Conservation (phyloP, 35 echinoderm and acorn worm species). For the Diadema setosum region DNA sequence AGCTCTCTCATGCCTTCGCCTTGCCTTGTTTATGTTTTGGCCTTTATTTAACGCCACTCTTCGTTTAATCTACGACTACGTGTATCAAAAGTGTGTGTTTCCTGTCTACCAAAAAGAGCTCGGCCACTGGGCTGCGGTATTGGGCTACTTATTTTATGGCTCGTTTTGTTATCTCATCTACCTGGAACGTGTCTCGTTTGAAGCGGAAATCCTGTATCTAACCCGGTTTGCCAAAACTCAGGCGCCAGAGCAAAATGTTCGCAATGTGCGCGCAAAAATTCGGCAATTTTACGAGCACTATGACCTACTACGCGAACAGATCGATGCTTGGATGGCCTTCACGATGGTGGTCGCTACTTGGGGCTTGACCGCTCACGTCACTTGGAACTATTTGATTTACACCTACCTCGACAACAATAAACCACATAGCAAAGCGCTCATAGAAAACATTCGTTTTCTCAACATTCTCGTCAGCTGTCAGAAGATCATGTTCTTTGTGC, state of each 20-base stretch:
- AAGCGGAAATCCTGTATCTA: not conserved
- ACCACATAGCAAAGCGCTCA: not conserved
- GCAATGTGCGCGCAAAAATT: not conserved
- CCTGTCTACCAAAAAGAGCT: not conserved
- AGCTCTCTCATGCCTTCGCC: not conserved
- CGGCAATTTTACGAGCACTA: not conserved
- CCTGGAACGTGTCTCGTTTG: not conserved
- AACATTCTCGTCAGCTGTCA: conserved; percentile 42
- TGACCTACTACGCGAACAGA: not conserved
- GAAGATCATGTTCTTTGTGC: conserved; percentile 51
- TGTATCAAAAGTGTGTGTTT: not conserved
- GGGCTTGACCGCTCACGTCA: conserved; percentile 47
- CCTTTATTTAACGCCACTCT: not conserved
- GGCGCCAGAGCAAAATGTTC: not conserved
- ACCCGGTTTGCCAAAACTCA: not conserved
- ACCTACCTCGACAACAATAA: not conserved
- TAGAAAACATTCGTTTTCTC: not conserved
- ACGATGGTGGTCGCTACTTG: conserved; percentile 43
- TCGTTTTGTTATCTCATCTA: conserved; percentile 50
- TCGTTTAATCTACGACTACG: conserved; percentile 9
- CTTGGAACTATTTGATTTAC: conserved; percentile 52
- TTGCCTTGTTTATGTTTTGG: not conserved
- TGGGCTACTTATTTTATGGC: conserved; percentile 29
- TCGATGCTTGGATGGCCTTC: conserved; percentile 36
- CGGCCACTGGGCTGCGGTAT: conserved; percentile 15